Base-by-base conservation (phyloP, 2,888 invertebrate species). In the Chromoteleia sp. region DNA sequence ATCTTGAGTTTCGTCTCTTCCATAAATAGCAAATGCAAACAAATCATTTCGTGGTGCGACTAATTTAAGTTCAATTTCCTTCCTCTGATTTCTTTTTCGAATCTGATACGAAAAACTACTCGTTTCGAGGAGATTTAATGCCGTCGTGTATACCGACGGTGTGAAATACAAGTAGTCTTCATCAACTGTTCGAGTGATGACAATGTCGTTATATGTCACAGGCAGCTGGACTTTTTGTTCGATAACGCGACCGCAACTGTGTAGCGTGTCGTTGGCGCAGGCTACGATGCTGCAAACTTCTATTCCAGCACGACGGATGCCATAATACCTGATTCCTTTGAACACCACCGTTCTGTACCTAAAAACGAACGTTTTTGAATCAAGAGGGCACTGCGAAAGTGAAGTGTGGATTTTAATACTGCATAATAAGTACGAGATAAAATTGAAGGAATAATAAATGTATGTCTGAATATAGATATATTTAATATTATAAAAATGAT, bases 291-390 rank as follows among this genome's bases (percentile, higher is more conserved):
- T 79, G 25, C 85, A 85, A 15, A 81, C 50, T 81, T 81, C 78
- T 12, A 82, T 45, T 17, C 84, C 84, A 12, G 77, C 84, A 0
- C 77, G 83, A 0, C 50, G 65, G 7, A 19, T 48, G 0, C 73
- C 80, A 15, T 39, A 77, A 0, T 8, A 25, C 21, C 76, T 58
- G 2, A 77, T 50, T 0, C 91, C 92, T 58, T 89, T 86, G 75
- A 86, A 92, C 39, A 86, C 89, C 0, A 89, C 70, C 2, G 92
- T 82, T 19, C 88, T 89, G 61, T 92, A 92, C 17, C 83, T 83
- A 33, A 33, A 33, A 33, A 33, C 1, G 33, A 8, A 5, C 1
- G 10, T 33, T 33, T 33, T 25, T 25, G n/a, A n/a, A n/a, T n/a
- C n/a, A n/a, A n/a, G n/a, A n/a, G n/a, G n/a, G n/a, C n/a, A n/a